Percentiles rank a stretch among this genome's conserved stretches.
These are phyloP conservation scores for Fregata magnificens DNA, from an alignment of 2,113 vertebrate species.

Conservation along the genomic window DNA sequence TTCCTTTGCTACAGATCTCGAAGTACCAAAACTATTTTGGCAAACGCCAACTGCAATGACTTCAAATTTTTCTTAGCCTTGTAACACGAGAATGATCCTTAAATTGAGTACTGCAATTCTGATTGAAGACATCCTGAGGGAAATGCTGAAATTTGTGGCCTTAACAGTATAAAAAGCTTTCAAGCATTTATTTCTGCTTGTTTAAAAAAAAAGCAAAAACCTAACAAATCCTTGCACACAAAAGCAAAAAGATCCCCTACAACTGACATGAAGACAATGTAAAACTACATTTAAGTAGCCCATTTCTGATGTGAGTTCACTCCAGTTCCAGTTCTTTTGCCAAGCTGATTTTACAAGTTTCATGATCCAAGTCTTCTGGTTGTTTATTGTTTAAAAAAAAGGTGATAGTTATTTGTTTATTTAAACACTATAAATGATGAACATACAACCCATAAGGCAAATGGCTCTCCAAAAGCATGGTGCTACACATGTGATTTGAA, in stretches of 20 bases:
- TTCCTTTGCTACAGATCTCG: neutral
- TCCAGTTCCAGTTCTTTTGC: neutral
- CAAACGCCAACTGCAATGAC: neutral
- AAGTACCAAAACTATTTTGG: neutral
- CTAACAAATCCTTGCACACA: neutral
- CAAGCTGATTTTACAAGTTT: neutral
- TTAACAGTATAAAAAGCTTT: neutral
- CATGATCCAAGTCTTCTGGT: neutral
- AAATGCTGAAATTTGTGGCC: neutral
- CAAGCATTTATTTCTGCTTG: neutral
- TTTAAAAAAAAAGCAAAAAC: neutral
- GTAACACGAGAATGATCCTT: neutral
- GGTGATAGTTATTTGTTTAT: neutral
- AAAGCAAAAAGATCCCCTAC: neutral
- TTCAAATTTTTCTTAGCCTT: neutral
- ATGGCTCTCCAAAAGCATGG: neutral
- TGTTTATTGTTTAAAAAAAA: neutral
- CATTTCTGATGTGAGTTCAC: neutral
- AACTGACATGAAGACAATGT: neutral
- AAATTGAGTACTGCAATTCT: neutral
- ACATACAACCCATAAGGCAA: neutral
- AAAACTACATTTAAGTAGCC: neutral
- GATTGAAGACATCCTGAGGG: neutral
- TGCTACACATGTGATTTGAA: neutral
- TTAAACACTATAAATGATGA: neutral